Evolutionary conservation across 2,888 invertebrate genomes (phyloP).

Genomic region (Lepeophtheirus nordmannii): DNA sequence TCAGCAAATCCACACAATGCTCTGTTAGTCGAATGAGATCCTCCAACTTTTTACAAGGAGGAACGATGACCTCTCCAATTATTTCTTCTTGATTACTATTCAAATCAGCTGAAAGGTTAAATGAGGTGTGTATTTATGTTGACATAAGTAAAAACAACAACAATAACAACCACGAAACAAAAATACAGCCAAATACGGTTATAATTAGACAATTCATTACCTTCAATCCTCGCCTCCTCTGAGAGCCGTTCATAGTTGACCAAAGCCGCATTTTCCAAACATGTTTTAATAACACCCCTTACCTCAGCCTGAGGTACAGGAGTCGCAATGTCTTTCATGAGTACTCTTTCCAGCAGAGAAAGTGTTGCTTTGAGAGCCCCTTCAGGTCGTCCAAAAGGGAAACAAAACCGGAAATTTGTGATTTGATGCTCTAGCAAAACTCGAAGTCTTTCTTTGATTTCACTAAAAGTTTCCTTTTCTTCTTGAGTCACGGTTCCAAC

Average conservation of each 20-base stretch:
- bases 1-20: slow-evolving; percentile 90
- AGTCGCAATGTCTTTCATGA: slow-evolving; percentile 98
- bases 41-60: slow-evolving; percentile 77
- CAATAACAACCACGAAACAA: too few relatives aligned
- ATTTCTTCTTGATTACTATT: slow-evolving; percentile 48
- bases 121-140: neutral
- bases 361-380: slow-evolving; percentile 91
- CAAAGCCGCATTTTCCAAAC: slow-evolving; percentile 90
- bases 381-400: slow-evolving; percentile 97
- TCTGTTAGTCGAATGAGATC: slow-evolving; percentile 93
- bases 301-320: slow-evolving; percentile 92
- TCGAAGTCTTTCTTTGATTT: slow-evolving; percentile 85
- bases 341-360: slow-evolving; percentile 73
- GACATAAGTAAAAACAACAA: too few relatives aligned
- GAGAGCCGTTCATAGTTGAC: slow-evolving; percentile 92
- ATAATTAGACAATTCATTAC: slow-evolving; percentile 39
- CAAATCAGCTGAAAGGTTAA: slow-evolving; percentile 19
- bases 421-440: slow-evolving; percentile 91
- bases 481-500: slow-evolving; percentile 95
- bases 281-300: slow-evolving; percentile 83
- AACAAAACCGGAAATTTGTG: slow-evolving; percentile 95
- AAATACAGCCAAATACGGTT: too few relatives aligned
- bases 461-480: slow-evolving; percentile 93
- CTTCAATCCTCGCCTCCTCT: slow-evolving; percentile 93
- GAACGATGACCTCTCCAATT: slow-evolving; percentile 62